These are phyloP conservation scores for Galeopterus variegatus DNA, from an alignment of 2,113 vertebrate genomes.

Conservation along the genomic window DNA sequence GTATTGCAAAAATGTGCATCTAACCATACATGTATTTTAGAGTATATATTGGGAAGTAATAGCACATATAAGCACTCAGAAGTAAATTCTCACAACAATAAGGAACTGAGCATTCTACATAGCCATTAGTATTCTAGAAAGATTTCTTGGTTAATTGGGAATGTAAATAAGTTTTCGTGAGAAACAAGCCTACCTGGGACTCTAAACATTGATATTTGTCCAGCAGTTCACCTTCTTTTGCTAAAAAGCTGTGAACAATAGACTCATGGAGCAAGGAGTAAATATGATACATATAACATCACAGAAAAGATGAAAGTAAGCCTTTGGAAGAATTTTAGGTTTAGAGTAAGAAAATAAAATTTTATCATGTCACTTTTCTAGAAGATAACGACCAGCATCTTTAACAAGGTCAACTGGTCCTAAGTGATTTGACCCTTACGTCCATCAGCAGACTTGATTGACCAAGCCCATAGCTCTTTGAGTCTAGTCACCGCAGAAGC, in stretches of 20 bases:
- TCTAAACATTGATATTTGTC: background rate
- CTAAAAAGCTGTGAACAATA: background rate
- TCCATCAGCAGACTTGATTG: background rate
- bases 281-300: background rate
- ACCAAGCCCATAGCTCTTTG: background rate
- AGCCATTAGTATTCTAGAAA: background rate
- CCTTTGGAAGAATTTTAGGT: background rate
- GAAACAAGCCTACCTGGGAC: background rate
- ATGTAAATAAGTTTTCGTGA: background rate
- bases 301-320: background rate
- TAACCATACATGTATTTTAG: background rate
- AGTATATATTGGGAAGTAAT: background rate
- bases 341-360: background rate
- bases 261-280: background rate
- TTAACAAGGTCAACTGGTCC: background rate
- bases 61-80: background rate
- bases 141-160: background rate
- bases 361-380: background rate
- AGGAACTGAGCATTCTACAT: background rate
- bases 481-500: background rate
- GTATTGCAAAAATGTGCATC: background rate
- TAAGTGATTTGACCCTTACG: background rate
- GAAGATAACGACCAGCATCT: background rate
- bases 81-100: background rate
- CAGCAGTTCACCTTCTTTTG: slow-evolving; percentile 3